A percentile compares a stretch with the other conserved stretches of the same genome.
Conservation (phyloP, 2,888 invertebrate species). For the Steinernema carpocapsae region DNA sequence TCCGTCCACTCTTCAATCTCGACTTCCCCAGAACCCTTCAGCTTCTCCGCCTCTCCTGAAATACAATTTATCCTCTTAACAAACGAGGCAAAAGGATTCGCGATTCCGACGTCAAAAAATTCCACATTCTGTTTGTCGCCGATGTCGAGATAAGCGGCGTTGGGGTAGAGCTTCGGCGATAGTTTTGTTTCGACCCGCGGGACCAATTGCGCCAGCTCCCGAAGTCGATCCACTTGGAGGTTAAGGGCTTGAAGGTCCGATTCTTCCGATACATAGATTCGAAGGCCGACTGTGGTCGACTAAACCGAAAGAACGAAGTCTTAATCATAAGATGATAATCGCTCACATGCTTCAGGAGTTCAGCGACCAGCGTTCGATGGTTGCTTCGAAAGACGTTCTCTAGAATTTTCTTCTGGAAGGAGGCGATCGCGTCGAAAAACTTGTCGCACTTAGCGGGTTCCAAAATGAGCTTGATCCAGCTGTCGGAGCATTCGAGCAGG, state of each 20-base stretch:
- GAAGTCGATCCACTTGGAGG: conserved; percentile 36
- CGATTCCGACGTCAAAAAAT: conserved; percentile 33
- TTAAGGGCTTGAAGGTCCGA: conserved; percentile 30
- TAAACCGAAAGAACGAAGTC: not conserved
- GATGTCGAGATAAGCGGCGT: conserved; percentile 39
- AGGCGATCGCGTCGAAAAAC: conserved; percentile 50
- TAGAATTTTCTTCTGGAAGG: conserved; percentile 43
- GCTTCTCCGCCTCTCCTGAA: not conserved
- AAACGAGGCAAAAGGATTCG: conserved; percentile 28
- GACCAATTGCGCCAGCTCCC: conserved; percentile 39
- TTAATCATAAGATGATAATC: not conserved
- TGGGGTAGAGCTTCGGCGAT: conserved; percentile 45
- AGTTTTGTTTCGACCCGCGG: conserved; percentile 43
- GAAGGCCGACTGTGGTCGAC: conserved; percentile 31
- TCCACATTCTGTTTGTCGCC: conserved; percentile 33
- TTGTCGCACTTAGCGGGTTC: conserved; percentile 39
- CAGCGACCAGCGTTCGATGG: conserved; percentile 29
- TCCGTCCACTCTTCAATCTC: not conserved
- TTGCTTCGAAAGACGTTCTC: conserved; percentile 41
- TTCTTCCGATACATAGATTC: conserved; percentile 29
- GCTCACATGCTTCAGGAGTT: conserved; percentile 31
- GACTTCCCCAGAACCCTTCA: too few relatives aligned
- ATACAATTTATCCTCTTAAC: not conserved
- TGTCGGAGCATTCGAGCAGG: conserved; percentile 38
- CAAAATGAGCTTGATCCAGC: conserved; percentile 45